phyloP scores from a whole-genome alignment of 1,140 invertebrate genomes.

The Metaphire vulgaris region DNA sequence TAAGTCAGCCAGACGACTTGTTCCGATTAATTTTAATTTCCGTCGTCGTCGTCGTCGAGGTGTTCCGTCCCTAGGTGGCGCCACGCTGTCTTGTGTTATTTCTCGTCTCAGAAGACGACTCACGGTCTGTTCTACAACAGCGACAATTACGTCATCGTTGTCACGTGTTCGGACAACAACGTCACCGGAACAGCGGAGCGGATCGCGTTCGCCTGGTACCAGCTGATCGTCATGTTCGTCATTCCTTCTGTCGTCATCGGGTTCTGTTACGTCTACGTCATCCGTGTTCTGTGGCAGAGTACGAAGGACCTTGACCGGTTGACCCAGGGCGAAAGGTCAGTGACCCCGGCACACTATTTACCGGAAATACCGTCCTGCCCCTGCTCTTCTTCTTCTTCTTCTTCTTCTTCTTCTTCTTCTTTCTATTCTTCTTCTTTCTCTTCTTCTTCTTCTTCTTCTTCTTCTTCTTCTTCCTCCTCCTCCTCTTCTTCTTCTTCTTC shows the following conservation, averaged over 20 bases:
- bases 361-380: background rate
- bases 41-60: no score
- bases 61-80: no score
- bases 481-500: background rate
- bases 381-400: background rate
- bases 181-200: background rate
- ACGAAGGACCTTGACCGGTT: slow-evolving; percentile 47
- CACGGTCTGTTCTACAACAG: background rate
- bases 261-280: slow-evolving; percentile 56
- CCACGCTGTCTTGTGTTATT: no score
- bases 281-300: slow-evolving; percentile 57
- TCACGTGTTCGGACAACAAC: background rate
- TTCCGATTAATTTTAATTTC: no score
- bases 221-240: background rate
- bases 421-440: background rate
- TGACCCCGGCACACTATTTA: background rate
- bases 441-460: background rate
- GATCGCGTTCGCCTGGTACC: background rate
- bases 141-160: background rate
- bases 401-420: background rate
- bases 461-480: background rate
- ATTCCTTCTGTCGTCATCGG: slow-evolving; percentile 54
- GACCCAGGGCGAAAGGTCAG: background rate
- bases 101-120: background rate
- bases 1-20: no score